phyloP scores from a whole-genome alignment of 2,888 invertebrate species.

The Drosophila subsilvestris region DNA sequence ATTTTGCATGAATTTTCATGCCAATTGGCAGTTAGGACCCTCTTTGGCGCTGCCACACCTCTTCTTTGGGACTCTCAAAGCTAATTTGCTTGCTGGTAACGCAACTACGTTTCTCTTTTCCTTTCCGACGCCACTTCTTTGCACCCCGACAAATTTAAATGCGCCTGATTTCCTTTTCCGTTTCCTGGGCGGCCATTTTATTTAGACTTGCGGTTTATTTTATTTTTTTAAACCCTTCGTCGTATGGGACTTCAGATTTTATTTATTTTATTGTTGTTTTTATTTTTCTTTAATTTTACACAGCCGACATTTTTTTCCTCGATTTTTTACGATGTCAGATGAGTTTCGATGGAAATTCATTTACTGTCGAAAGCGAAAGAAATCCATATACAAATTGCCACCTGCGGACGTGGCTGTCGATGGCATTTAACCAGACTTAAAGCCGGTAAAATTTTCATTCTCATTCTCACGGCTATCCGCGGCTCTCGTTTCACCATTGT shows the following conservation, averaged over 20 bases:
- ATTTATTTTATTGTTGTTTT: constrained; percentile 21
- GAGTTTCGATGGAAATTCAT: constrained; percentile 39
- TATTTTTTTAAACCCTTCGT: background rate
- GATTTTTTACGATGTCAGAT: constrained; percentile 16
- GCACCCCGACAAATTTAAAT: constrained; percentile 53
- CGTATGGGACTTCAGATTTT: constrained; percentile 15
- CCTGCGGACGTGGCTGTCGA: constrained; percentile 10
- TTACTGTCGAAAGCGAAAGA: background rate
- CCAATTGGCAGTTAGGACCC: constrained; percentile 54
- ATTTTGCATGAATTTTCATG: constrained; percentile 49
- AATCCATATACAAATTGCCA: background rate
- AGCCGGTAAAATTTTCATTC: constrained; percentile 32
- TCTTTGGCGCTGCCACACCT: constrained; percentile 8
- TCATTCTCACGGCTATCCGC: constrained; percentile 26
- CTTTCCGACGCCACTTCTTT: constrained; percentile 19
- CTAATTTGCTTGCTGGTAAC: constrained; percentile 56
- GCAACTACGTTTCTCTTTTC: constrained; percentile 3
- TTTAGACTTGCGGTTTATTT: constrained; percentile 29
- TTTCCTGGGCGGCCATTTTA: constrained; percentile 56
- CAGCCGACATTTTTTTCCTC: background rate
- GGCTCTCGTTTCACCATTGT: constrained; percentile 12
- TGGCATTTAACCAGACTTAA: constrained; percentile 34
- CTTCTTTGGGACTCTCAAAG: constrained; percentile 18
- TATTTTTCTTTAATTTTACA: background rate
- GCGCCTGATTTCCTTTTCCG: constrained; percentile 72